Conservation (phyloP, 1,140 invertebrate species). For the Drosophila tristis region DNA sequence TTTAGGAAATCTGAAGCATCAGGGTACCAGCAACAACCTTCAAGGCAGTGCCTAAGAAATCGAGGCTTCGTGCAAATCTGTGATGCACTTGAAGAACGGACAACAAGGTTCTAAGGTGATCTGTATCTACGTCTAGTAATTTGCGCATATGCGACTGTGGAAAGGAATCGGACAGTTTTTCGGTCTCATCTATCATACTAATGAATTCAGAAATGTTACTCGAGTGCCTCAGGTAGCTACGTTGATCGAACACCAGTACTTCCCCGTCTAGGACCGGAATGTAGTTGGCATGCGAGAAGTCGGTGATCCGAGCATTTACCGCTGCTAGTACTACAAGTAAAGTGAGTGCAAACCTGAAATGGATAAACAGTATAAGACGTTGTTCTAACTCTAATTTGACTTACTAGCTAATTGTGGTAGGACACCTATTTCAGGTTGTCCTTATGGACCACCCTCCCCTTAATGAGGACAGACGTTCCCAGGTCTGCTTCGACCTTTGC, state of each 20-base stretch:
- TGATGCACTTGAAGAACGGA: conserved; percentile 6
- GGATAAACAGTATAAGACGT: not conserved
- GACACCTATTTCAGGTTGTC: conserved; percentile 14
- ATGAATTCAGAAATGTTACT: conserved; percentile 23
- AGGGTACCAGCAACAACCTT: conserved; percentile 16
- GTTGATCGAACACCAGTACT: conserved; percentile 1
- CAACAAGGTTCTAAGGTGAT: conserved; percentile 7
- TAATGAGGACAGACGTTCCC: conserved; percentile 29
- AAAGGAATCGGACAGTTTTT: conserved; percentile 13
- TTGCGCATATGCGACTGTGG: conserved; percentile 36
- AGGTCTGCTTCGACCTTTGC: conserved; percentile 27
- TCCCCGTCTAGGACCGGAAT: conserved; percentile 11
- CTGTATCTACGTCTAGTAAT: conserved; percentile 7
- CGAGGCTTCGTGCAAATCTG: conserved; percentile 2
- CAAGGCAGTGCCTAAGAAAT: conserved; percentile 8
- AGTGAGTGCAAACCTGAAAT: conserved; percentile 1
- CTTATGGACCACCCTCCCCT: conserved; percentile 33
- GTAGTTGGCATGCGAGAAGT: conserved; percentile 23
- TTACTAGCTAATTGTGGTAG: not conserved
- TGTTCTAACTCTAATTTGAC: not conserved
- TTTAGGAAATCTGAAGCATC: conserved; percentile 7
- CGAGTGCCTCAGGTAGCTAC: conserved; percentile 16
- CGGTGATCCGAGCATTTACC: conserved; percentile 16
- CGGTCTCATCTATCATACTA: conserved; percentile 26
- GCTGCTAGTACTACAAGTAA: conserved; percentile 6